Evolutionary conservation across 2,888 invertebrate species (phyloP), one percentile per base, ranked within the genome.

Genomic region (Cantharis lateralis): DNA sequence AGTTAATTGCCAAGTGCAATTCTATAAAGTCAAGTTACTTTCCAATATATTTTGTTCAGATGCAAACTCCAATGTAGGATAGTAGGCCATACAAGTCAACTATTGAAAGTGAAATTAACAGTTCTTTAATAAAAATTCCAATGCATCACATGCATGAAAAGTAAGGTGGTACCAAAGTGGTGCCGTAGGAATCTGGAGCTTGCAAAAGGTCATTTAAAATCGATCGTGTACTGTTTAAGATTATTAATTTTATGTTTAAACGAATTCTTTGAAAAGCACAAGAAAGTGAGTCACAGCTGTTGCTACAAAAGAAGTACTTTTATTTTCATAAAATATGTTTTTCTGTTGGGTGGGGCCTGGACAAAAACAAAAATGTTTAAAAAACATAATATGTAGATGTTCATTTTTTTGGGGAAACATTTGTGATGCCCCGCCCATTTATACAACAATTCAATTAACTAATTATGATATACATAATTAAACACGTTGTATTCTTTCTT

Each of bases 61-160:
- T 78, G 78, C 71, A 68, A 77, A 68, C 61, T 74, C 68, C 68
- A 81, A 84, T 83, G 83, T 84, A 83, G 83, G 84, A 82, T 83
- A 84, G 81, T 84, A 81, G 84, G 84, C 80, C 83, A 83, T 76
- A 80, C 76, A 80, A 73, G 70, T 66, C 76, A 68, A 81, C 80
- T 81, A 82, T 80, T 83, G 84, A 84, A 84, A 84, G 83, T 83
- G 83, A 84, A 84, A 83, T 82, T 82, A 79, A 77, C 68, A 18
- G 75, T 74, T 76, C 70, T 72, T 75, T 48, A 70, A 78, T 74
- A 70, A 69, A 71, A 78, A 78, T 75, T 72, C 75, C 66, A 66
- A 75, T 72, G 71, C 72, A 77, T 77, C 77, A 71, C 32, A 64
- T 16, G 20, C 63, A 66, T 70, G 71, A 28, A 69, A 32, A 32